These are phyloP conservation scores for Platygyra sinensis DNA, from an alignment of 64 coral and sea anemone genomes.

Conservation along the genomic window DNA sequence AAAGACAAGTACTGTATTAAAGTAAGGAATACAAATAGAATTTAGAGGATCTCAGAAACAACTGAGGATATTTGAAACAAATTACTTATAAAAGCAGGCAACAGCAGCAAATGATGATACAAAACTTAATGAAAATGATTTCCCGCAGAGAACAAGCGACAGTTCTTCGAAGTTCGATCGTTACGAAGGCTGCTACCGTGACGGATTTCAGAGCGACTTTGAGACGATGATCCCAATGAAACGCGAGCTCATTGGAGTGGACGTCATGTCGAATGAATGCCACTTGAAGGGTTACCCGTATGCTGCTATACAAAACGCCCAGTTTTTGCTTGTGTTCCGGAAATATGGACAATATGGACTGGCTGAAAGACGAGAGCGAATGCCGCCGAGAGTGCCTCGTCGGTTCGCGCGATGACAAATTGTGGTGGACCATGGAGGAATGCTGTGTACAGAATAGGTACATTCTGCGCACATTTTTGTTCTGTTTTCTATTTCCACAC, in stretches of 20 bases:
- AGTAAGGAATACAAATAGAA: too few species aligned
- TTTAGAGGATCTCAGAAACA: too few species aligned
- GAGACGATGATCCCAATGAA: slow-evolving; percentile 23
- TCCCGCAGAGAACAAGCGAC: slow-evolving; percentile 4
- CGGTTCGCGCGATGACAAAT: not conserved
- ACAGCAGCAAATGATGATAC: too few species aligned
- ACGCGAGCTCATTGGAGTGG: slow-evolving; percentile 25
- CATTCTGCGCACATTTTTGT: too few species aligned
- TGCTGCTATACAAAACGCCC: slow-evolving; percentile 30
- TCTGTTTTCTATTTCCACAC: too few species aligned
- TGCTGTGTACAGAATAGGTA: slow-evolving; percentile 10
- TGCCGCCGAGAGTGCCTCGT: not conserved
- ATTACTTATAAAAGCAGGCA: too few species aligned
- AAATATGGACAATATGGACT: not conserved
- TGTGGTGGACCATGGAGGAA: slow-evolving; percentile 20
- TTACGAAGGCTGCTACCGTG: slow-evolving; percentile 15
- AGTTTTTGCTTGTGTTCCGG: slow-evolving; percentile 44
- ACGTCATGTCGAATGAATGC: slow-evolving; percentile 17
- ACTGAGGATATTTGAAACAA: too few species aligned
- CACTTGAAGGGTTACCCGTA: not conserved
- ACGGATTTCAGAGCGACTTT: slow-evolving; percentile 21
- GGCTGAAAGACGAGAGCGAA: slow-evolving; percentile 7
- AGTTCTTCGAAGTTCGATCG: slow-evolving; percentile 5
- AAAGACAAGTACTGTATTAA: too few species aligned
- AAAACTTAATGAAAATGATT: too few species aligned